These are phyloP conservation scores for Meriones unguiculatus DNA, from an alignment of 2,113 vertebrate genomes.

Conservation along the genomic window DNA sequence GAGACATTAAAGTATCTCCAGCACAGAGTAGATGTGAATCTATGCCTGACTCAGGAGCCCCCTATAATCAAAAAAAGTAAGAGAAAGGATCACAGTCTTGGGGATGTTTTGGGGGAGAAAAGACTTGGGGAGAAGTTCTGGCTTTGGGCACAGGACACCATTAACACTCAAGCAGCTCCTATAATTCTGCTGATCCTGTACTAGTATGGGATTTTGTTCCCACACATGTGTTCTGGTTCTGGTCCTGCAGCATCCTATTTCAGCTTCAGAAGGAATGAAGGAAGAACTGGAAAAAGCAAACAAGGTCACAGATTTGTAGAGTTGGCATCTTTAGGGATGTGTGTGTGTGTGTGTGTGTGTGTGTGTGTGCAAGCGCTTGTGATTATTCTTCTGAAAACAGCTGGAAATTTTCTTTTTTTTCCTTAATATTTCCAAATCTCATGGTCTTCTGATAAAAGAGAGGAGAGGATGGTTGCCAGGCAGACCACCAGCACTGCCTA, in stretches of 20 bases:
- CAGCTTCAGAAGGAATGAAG: neutral
- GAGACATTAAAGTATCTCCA: neutral
- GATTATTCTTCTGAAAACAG: neutral
- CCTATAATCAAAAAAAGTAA: neutral
- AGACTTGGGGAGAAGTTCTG: neutral
- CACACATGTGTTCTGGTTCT: neutral
- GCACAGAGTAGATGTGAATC: neutral
- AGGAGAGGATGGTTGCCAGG: neutral
- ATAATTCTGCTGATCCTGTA: neutral
- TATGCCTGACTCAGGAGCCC: neutral
- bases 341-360: neutral
- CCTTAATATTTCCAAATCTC: neutral
- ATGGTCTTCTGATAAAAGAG: neutral
- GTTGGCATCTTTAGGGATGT: neutral
- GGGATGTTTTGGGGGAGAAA: neutral
- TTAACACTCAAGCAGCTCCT: accelerated
- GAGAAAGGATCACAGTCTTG: neutral
- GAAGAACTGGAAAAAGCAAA: neutral
- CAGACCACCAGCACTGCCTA: neutral
- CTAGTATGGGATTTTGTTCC: neutral
- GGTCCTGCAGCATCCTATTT: neutral
- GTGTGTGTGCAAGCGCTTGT: neutral
- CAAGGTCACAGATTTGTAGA: neutral
- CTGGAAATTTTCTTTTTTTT: neutral
- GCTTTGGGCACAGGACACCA: neutral